phyloP scores from a whole-genome alignment of 64 coral and sea anemone species.

The Dendrophyllia cribrosa region DNA sequence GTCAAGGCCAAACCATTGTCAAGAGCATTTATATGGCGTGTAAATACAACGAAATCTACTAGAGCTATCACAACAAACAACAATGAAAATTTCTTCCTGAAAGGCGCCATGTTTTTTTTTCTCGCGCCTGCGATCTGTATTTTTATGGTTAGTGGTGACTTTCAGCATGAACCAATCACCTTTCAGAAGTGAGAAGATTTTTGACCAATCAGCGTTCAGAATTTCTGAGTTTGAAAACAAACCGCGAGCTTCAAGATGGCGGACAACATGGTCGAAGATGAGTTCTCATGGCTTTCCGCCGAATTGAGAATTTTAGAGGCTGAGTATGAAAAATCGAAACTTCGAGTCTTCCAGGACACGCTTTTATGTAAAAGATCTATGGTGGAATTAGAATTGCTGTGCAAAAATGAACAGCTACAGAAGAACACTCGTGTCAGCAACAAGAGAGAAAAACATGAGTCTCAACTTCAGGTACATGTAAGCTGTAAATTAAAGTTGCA shows the following conservation, averaged over 20 bases:
- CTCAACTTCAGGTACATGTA: slow-evolving; percentile 41
- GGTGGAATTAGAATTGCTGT: slow-evolving; percentile 44
- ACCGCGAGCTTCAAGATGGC: slow-evolving; percentile 58
- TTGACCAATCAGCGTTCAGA: slow-evolving; percentile 42
- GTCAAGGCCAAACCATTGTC: slow-evolving; percentile 71
- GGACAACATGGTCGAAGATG: not conserved
- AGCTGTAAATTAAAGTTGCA: not conserved
- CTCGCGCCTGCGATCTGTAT: not conserved
- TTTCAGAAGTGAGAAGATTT: not conserved
- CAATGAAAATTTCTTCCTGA: not conserved
- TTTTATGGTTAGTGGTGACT: not conserved
- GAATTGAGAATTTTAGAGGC: slow-evolving; percentile 62
- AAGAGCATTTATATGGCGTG: slow-evolving; percentile 13
- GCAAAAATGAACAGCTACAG: slow-evolving; percentile 48
- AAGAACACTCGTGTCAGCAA: slow-evolving; percentile 51
- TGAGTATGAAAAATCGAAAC: slow-evolving; percentile 66
- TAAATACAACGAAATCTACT: not conserved
- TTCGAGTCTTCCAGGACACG: slow-evolving; percentile 67
- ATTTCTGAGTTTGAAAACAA: slow-evolving; percentile 44
- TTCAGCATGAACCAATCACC: not conserved
- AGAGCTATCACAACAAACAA: not conserved
- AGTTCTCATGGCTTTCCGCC: slow-evolving; percentile 6
- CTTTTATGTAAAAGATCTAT: slow-evolving; percentile 62
- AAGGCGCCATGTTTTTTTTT: not conserved
- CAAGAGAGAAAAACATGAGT: slow-evolving; percentile 10